Evolutionary conservation across 35 echinoderm and acorn worm genomes (phyloP), one percentile per base, ranked within the genome.

Genomic region (Heliocidaris tuberculata): DNA sequence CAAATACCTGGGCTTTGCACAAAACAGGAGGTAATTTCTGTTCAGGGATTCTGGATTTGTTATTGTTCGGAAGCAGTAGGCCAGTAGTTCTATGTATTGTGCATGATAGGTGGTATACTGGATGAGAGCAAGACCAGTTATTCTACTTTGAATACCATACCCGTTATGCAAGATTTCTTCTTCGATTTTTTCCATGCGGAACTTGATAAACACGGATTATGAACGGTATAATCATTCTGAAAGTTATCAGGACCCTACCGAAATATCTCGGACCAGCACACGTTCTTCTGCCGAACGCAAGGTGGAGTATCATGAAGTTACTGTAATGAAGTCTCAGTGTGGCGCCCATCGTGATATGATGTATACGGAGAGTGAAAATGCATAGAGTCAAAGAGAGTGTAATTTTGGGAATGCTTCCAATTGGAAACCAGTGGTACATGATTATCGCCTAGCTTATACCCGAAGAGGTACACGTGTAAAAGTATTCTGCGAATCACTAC

Each of bases 31-130:
- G 65, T 5, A 78, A n/a, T 6, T 16, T 16, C 61, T 27, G 24
- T 21, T 71, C 27, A 5, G 65, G 21, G 65, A 4, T 27, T 78
- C 21, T 78, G 65, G 65, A 78, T 21, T 21, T 78, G 65, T 78
- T 78, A 78, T 78, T 78, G 65, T 78, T 78, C 65, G 65, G 65
- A 78, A 78, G 65, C 17, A 78, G 65, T 78, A 21, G 65, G 65
- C 21, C 21, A 21, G 27, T 19, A 78, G 65, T 78, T n/a, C 65
- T 24, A n/a, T 78, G 19, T 9, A n/a, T 78, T 78, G 65, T 78
- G 35, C 35, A 42, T 42, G 35, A 42, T 42, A 42, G 19, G 65
- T 78, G 17, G 19, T 78, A 78, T 27, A 60, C 35, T 78, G 65
- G 4, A 78, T n/a, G 65, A 8, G 9, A 60, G 59, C 59, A 60